Evolutionary conservation across 2,797 vertebrate genomes (phyloP).

Genomic region (Psittacula derbiana): DNA sequence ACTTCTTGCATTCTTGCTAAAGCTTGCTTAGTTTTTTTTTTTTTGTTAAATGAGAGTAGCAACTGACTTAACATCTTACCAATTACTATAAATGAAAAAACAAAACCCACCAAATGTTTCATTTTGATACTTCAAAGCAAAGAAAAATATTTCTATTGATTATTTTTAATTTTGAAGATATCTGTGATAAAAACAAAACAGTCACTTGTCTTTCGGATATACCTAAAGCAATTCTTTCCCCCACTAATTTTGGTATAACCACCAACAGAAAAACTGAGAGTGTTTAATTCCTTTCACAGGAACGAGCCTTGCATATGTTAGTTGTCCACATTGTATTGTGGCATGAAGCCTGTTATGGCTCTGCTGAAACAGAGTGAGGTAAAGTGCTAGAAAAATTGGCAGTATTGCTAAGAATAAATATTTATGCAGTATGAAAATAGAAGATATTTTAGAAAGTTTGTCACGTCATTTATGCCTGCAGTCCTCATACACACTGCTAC

Average conservation of each 20-base stretch:
- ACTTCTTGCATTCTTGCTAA: neutral
- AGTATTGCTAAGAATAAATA: neutral
- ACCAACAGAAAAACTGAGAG: neutral
- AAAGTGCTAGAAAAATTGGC: neutral
- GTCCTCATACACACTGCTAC: neutral
- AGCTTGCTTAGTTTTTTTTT: neutral
- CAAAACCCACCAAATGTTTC: neutral
- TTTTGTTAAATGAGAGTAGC: neutral
- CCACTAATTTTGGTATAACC: neutral
- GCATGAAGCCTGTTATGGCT: neutral
- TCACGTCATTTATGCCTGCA: neutral
- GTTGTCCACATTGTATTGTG: neutral
- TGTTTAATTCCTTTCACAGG: neutral
- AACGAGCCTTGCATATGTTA: neutral
- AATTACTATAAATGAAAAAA: neutral
- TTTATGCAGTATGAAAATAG: neutral
- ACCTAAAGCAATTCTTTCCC: neutral
- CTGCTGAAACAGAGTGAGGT: neutral
- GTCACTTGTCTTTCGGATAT: neutral
- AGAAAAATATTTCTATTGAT: neutral
- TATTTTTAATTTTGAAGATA: neutral
- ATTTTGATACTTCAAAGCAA: neutral
- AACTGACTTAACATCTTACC: neutral
- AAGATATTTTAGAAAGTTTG: neutral
- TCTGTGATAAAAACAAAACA: neutral